A percentile compares a stretch with the other conserved stretches of the same genome.
phyloP scores from a whole-genome alignment of 1,140 invertebrate species.

The Myzus persicae region DNA sequence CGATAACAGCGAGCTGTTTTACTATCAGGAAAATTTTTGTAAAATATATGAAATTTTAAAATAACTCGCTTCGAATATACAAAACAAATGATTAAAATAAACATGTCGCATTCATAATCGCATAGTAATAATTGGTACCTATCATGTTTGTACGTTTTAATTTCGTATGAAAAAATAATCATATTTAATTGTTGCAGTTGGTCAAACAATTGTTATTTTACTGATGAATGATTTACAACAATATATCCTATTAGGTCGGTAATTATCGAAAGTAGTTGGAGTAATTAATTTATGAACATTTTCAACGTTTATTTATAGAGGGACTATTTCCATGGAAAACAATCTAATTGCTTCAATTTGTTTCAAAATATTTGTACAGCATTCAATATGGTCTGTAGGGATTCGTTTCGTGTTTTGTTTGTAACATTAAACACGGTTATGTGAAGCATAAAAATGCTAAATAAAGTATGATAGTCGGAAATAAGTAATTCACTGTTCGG shows the following conservation, averaged over 20 bases:
- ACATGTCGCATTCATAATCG: neutral
- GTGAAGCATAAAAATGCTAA: neutral
- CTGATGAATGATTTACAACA: neutral
- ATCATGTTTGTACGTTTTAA: neutral
- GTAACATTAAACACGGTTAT: neutral
- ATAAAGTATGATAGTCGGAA: neutral
- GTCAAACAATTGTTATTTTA: neutral
- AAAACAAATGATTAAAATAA: neutral
- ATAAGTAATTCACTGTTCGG: neutral
- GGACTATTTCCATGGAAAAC: neutral
- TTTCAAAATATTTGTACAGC: neutral
- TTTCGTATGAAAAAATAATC: neutral
- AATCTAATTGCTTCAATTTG: neutral
- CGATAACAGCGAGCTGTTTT: neutral
- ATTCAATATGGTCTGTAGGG: slow-evolving; percentile 18
- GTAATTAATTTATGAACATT: slow-evolving; percentile 5
- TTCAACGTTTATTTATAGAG: neutral
- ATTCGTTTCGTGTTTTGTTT: neutral
- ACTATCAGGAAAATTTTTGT: neutral
- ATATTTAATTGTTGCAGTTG: neutral
- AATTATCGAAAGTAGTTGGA: neutral
- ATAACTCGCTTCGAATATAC: neutral
- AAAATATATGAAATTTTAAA: neutral
- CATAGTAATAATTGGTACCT: neutral
- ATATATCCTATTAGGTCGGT: neutral